Evolutionary conservation across 2,888 invertebrate species (phyloP).

Genomic region (Portevinia maculata): DNA sequence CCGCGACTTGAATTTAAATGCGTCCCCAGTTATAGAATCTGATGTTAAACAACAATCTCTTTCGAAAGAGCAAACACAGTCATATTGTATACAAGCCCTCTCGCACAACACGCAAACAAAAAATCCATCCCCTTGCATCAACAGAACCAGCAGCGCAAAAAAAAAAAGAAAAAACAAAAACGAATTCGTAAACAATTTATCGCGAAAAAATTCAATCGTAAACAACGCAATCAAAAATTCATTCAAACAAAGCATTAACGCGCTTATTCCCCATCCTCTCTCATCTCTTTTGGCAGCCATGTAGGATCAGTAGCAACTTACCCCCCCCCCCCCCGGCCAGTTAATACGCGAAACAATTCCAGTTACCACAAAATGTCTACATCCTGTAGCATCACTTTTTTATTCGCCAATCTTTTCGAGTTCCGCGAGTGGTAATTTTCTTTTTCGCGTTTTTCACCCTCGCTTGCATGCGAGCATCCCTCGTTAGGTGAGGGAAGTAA

Average conservation of each 20-base stretch:
- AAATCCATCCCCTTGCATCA: conserved; percentile 17
- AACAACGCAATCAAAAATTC: conserved; percentile 83
- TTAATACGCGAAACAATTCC: conserved; percentile 51
- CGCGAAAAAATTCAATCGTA: conserved; percentile 82
- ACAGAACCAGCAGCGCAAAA: conserved; percentile 14
- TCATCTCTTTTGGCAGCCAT: conserved; percentile 20
- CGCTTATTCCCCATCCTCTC: conserved; percentile 72
- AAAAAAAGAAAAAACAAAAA: conserved; percentile 14
- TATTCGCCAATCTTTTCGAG: conserved; percentile 60
- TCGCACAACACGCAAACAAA: neutral
- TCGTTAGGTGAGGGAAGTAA: conserved; percentile 4
- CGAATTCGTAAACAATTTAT: conserved; percentile 78
- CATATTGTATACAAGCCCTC: conserved; percentile 1
- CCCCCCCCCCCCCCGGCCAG: conserved; percentile 6
- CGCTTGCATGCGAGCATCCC: neutral
- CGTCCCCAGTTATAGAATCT: conserved; percentile 55
- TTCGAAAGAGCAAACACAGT: conserved; percentile 58
- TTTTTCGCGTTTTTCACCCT: conserved; percentile 30
- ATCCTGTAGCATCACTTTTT: conserved; percentile 57
- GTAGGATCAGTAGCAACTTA: conserved; percentile 23
- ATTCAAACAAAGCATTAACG: conserved; percentile 83
- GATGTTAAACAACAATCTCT: conserved; percentile 58
- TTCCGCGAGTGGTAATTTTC: conserved; percentile 58
- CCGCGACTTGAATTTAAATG: conserved; percentile 64
- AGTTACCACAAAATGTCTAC: conserved; percentile 69